Evolutionary conservation across 2,888 invertebrate genomes (phyloP).

Genomic region (Meta bourneti): DNA sequence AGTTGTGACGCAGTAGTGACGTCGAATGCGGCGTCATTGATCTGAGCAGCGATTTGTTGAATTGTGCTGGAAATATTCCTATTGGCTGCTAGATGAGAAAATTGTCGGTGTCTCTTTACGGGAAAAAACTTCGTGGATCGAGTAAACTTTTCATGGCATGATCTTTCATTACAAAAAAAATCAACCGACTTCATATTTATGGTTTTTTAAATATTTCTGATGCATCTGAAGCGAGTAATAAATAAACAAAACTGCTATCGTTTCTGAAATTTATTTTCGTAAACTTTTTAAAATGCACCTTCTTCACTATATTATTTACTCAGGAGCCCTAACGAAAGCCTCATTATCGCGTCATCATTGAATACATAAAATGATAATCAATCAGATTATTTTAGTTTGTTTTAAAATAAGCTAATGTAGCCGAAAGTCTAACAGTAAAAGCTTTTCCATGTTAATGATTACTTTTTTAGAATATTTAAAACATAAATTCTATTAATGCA

Average conservation of each 20-base stretch:
- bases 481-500: no score
- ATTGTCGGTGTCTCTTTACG: conserved; percentile 18
- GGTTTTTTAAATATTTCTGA: neutral
- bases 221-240: neutral
- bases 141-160: conserved; percentile 9
- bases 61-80: conserved; percentile 14
- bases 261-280: neutral
- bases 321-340: no score
- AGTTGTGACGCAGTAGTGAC: conserved; percentile 73
- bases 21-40: conserved; percentile 73
- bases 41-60: conserved; percentile 58
- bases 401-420: no score
- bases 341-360: no score
- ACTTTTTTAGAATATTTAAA: no score
- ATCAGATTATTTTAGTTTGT: no score
- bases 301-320: no score
- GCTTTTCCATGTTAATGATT: no score
- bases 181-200: conserved; percentile 12
- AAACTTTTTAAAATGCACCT: no score
- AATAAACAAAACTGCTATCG: neutral
- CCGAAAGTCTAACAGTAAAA: no score
- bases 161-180: conserved; percentile 25
- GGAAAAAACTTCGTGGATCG: conserved; percentile 3
- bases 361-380: no score
- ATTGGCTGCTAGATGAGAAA: conserved; percentile 50